Evolutionary conservation across 2,888 invertebrate genomes (phyloP), one percentile per base, ranked within the genome.

Genomic region (Eupithecia insigniata): DNA sequence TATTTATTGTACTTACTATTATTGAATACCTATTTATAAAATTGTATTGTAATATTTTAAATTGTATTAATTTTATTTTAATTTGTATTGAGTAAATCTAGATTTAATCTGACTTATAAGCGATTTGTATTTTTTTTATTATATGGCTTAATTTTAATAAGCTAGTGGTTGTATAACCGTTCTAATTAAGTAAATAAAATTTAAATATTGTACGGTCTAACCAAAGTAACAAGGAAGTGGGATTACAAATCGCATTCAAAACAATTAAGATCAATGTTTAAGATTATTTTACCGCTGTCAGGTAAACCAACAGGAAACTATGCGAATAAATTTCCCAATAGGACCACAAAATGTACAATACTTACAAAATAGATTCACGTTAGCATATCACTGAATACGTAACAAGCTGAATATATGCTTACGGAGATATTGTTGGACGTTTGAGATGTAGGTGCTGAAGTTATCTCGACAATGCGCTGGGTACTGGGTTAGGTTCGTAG

Each of bases 331-430:
- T 55, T 26, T 55, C 26, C 55, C 55, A 55, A 55, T 55, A 26
- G 55, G 14, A 55, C 14, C 26, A 12, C 55, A 26, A 26, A 55
- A 55, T 26, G 55, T 14, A 55, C 55, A 55, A 55, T 14, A 55
- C 55, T 46, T 55, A 22, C 26, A 55, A 55, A 26, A 55, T 26
- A 55, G 14, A 26, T 55, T 55, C 12, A 26, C 14, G 55, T 55
- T 55, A 32, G 26, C 62, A 26, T 60, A 70, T 22, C 51, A 51
- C 26, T 55, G 55, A 70, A 70, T 66, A 70, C 61, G 43, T 34
- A 22, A 58, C 39, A 66, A 70, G 70, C 39, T 66, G 66, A 46
- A 66, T 70, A 64, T 62, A 36, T 55, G 62, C 58, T 69, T 30
- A 60, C 55, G 55, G 39, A 60, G 43, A 66, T 66, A 58, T 26